Evolutionary conservation across 1,140 invertebrate species (phyloP).

Genomic region (Musca domestica): DNA sequence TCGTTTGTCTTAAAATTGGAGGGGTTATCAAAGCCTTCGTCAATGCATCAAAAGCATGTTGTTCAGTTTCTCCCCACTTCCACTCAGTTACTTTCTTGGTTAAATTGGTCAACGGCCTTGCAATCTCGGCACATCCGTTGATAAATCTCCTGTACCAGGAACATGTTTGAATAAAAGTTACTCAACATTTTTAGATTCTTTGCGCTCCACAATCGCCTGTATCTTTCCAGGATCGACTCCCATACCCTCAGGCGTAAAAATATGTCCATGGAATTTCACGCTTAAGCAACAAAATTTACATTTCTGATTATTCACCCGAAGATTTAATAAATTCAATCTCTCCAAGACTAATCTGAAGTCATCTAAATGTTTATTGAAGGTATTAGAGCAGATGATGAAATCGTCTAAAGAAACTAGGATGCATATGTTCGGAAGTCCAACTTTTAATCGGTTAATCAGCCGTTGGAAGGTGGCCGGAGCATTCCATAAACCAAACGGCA

Average conservation of each 20-base stretch:
- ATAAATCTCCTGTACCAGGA: conserved; percentile 32
- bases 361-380: not conserved
- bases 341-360: too few relatives aligned
- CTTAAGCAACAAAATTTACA: too few relatives aligned
- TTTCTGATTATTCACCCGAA: too few relatives aligned
- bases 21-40: not conserved
- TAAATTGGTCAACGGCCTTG: too few relatives aligned
- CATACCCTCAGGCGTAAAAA: conserved; percentile 27
- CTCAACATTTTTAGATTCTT: conserved; percentile 22
- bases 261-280: conserved; percentile 24
- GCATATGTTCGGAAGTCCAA: not conserved
- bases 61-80: not conserved
- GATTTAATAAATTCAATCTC: not conserved
- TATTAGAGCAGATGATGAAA: not conserved
- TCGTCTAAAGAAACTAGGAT: conserved; percentile 3
- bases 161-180: conserved; percentile 10
- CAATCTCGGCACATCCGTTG: conserved; percentile 23
- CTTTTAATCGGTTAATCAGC: too few relatives aligned
- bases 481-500: too few relatives aligned
- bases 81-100: conserved; percentile 1
- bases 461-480: too few relatives aligned
- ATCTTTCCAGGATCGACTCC: too few relatives aligned
- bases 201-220: not conserved
- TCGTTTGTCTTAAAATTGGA: too few relatives aligned
- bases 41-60: not conserved